Evolutionary conservation across 2,797 vertebrate species (phyloP).

Genomic region (Tolypeutes matacus): DNA sequence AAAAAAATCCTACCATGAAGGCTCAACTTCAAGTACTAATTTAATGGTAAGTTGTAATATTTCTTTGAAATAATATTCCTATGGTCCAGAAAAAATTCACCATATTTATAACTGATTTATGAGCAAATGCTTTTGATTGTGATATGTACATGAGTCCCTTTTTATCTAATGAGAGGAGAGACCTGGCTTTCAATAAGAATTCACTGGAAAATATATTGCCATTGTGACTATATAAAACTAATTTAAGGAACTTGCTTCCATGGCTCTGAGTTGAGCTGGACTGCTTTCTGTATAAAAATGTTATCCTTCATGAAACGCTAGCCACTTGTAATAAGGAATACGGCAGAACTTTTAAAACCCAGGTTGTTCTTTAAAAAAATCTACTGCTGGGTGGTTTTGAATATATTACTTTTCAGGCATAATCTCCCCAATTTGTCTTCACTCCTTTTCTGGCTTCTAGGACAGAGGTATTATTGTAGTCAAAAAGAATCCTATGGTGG

Average conservation of each 20-base stretch:
- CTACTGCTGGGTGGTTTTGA: conserved; percentile 52
- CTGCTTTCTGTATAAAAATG: conserved; percentile 77
- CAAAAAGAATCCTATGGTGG: conserved; percentile 86
- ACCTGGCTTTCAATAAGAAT: conserved; percentile 83
- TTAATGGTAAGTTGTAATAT: conserved; percentile 88
- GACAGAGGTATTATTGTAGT: conserved; percentile 85
- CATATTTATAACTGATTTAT: conserved; percentile 87
- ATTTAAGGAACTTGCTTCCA: conserved; percentile 65
- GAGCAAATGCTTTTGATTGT: conserved; percentile 83
- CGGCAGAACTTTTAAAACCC: conserved; percentile 60
- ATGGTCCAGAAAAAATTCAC: conserved; percentile 89
- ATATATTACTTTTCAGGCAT: background rate
- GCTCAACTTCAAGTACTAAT: conserved; percentile 90
- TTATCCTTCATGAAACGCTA: conserved; percentile 73
- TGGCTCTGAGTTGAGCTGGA: conserved; percentile 47
- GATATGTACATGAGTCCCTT: conserved; percentile 87
- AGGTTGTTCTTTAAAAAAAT: conserved; percentile 35
- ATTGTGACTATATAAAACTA: conserved; percentile 78
- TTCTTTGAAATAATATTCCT: conserved; percentile 91
- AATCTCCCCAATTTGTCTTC: conserved; percentile 66
- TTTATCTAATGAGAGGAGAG: conserved; percentile 83
- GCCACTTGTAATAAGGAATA: conserved; percentile 69
- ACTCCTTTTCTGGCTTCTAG: conserved; percentile 78
- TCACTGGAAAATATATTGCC: conserved; percentile 84
- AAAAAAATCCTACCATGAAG: conserved; percentile 86